Evolutionary conservation across 2,113 vertebrate genomes (phyloP), one percentile per base, ranked within the genome.

Genomic region (Gorsachius goisagi): DNA sequence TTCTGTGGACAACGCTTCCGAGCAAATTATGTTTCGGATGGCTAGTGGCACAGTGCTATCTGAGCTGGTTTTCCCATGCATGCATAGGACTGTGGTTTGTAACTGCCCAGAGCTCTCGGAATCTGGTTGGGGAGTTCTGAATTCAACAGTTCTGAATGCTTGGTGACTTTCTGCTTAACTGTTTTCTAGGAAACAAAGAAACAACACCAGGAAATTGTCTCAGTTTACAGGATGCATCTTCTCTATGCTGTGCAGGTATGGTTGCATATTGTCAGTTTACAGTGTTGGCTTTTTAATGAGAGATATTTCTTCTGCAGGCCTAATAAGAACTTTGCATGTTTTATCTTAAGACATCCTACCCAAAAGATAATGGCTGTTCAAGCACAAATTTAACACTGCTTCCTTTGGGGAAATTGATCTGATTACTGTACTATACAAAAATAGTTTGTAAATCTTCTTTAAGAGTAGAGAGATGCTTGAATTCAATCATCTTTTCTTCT

Each of bases 171-270:
- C 58, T 92, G 60, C 50, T 58, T 92, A 75, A 41, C 74, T 96
- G 3, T 97, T 94, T 95, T 95, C 28, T 79, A 99, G 99, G 99
- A 99, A 96, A 98, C 99, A 53, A 99, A 99, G 98, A 99, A 99
- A 82, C 99, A 99, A 59, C 99, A 99, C 84, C 98, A 99, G 90
- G 99, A 99, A 96, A 99, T 99, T 5, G 97, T 99, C 84, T 99
- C 99, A 0, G 99, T 99, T 95, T 99, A 99, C 97, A 99, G 99
- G 96, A 99, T 99, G 99, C 99, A 99, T 72, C 99, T 99, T 94
- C 99, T 99, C 33, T 99, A 99, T 45, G 99, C 99, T 63, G 99
- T 99, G 86, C 99, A 99, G 99, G 99, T 99, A 98, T 20, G 64
- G n/a, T 35, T 55, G 9, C 17, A 7, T 73, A 14, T 44, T 87